A percentile compares a stretch with the other conserved stretches of the same genome.
phyloP scores from a whole-genome alignment of 2,888 invertebrate species.

The Eupsilia transversa region DNA sequence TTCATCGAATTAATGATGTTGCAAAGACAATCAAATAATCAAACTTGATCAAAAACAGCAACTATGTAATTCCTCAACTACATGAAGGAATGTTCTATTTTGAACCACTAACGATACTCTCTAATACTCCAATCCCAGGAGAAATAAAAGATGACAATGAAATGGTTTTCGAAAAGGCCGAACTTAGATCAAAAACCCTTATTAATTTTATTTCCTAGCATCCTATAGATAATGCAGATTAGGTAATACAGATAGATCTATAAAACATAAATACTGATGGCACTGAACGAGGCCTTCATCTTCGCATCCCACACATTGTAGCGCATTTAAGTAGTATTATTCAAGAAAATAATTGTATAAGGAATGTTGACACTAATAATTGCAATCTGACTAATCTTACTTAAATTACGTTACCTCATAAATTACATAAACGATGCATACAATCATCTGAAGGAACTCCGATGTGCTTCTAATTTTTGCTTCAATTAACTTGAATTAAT shows the following conservation, averaged over 20 bases:
- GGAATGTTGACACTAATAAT: constrained; percentile 12
- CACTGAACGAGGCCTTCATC: constrained; percentile 22
- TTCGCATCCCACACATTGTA: constrained; percentile 21
- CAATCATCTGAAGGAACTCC: constrained; percentile 7
- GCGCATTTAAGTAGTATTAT: not conserved
- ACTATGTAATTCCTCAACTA: not conserved
- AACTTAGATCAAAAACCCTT: not conserved
- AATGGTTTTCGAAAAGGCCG: not conserved
- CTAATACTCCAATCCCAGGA: not conserved
- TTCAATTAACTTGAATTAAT: constrained; percentile 37
- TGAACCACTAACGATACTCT: not conserved
- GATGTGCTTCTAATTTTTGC: constrained; percentile 14
- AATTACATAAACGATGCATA: constrained; percentile 1
- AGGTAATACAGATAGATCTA: constrained; percentile 7
- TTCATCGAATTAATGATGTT: constrained; percentile 2
- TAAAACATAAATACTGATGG: constrained; percentile 26
- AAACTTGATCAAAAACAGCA: not conserved
- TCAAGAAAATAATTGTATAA: not conserved
- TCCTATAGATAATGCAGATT: not conserved
- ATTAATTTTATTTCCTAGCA: not conserved
- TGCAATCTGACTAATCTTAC: constrained; percentile 18
- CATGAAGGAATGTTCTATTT: not conserved
- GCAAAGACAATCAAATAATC: constrained; percentile 3
- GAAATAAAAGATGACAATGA: not conserved
- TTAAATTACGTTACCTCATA: constrained; percentile 2